phyloP scores from a whole-genome alignment of 2,888 invertebrate genomes.

The Leucophora obtusa region DNA sequence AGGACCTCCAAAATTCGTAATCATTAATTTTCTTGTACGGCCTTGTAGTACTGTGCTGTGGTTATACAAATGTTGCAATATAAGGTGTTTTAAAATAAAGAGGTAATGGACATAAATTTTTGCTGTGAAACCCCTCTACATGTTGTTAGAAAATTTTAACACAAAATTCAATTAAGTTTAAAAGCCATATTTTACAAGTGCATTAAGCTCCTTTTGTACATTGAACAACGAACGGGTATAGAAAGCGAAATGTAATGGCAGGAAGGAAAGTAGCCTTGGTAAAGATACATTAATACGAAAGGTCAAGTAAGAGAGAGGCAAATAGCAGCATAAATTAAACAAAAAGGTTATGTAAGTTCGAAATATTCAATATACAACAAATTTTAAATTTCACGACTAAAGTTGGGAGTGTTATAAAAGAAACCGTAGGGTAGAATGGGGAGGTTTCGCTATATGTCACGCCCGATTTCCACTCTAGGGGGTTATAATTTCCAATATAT shows the following conservation, averaged over 20 bases:
- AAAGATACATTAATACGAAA: background rate
- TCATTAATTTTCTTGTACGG: no score
- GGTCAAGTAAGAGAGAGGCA: background rate
- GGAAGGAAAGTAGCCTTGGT: slow-evolving; percentile 9
- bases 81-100: slow-evolving; percentile 17
- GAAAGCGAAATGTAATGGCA: background rate
- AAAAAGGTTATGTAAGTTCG: slow-evolving; percentile 7
- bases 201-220: slow-evolving; percentile 19
- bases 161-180: slow-evolving; percentile 34
- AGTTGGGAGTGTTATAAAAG: slow-evolving; percentile 8
- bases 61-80: slow-evolving; percentile 8
- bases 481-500: no score
- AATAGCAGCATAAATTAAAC: background rate
- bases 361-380: slow-evolving; percentile 10
- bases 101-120: slow-evolving; percentile 34
- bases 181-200: slow-evolving; percentile 39
- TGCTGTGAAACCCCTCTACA: background rate
- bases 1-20: no score
- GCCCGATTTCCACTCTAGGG: no score
- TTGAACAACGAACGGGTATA: background rate
- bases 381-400: slow-evolving; percentile 12
- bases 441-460: no score
- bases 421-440: no score
- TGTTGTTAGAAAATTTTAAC: slow-evolving; percentile 6
- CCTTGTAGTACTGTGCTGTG: slow-evolving; percentile 10